phyloP scores from a whole-genome alignment of 2,888 invertebrate genomes.

The Macrophya alboannulata region DNA sequence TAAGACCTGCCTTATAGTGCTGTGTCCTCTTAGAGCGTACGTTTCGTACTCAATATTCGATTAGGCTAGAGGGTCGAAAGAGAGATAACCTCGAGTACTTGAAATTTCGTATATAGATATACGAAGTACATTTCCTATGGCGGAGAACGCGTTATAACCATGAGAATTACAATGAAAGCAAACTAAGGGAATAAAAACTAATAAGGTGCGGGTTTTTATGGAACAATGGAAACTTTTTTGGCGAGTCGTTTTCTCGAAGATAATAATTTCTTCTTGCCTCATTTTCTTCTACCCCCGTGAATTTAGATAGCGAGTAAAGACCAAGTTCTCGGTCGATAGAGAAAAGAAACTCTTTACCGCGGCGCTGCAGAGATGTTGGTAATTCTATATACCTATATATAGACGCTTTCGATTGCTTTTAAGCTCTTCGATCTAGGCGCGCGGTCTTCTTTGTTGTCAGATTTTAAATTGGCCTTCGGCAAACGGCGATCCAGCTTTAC shows the following conservation, averaged over 20 bases:
- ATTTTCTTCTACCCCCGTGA: conserved; percentile 17
- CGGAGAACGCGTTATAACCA: neutral
- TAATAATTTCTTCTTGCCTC: conserved; percentile 44
- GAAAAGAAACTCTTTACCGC: conserved; percentile 42
- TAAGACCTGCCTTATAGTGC: neutral
- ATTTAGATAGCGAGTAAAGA: conserved; percentile 9
- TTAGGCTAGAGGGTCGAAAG: conserved; percentile 26
- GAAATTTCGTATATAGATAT: neutral
- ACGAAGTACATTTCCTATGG: neutral
- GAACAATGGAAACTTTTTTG: conserved; percentile 41
- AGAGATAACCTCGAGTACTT: conserved; percentile 30
- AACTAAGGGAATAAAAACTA: conserved; percentile 47
- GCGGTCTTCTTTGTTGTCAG: conserved; percentile 23
- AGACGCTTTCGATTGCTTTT: conserved; percentile 1
- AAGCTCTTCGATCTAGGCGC: conserved; percentile 33
- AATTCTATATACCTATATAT: neutral
- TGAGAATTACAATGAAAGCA: conserved; percentile 35
- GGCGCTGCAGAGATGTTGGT: neutral
- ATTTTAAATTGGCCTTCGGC: conserved; percentile 18
- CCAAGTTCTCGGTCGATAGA: conserved; percentile 31
- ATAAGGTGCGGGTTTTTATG: conserved; percentile 49
- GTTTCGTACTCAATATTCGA: conserved; percentile 29
- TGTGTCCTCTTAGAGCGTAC: neutral
- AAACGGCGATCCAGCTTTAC: neutral
- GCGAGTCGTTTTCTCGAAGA: conserved; percentile 49